Conservation (phyloP, 2,113 vertebrate species). For the pig (Sus scrofa) region T2T-Sscrofa CM000824.6:99403001-99403500, state of each 20-base stretch:
- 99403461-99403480: background rate
- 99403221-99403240: background rate
- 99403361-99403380: background rate
- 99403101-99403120: background rate
- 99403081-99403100: background rate
- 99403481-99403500: background rate
- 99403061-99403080: background rate
- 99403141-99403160: background rate
- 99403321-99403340: background rate
- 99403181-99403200: background rate
- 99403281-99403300: no score
- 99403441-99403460: background rate
- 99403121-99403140: background rate
- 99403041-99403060: background rate
- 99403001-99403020: background rate
- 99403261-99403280: background rate
- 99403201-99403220: background rate
- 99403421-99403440: background rate
- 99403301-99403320: background rate
- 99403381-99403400: background rate
- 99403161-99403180: background rate
- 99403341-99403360: background rate
- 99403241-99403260: background rate
- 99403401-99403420: background rate
- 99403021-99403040: background rate